Evolutionary conservation across 1,140 invertebrate genomes (phyloP).

Genomic region (Psix sp.): DNA sequence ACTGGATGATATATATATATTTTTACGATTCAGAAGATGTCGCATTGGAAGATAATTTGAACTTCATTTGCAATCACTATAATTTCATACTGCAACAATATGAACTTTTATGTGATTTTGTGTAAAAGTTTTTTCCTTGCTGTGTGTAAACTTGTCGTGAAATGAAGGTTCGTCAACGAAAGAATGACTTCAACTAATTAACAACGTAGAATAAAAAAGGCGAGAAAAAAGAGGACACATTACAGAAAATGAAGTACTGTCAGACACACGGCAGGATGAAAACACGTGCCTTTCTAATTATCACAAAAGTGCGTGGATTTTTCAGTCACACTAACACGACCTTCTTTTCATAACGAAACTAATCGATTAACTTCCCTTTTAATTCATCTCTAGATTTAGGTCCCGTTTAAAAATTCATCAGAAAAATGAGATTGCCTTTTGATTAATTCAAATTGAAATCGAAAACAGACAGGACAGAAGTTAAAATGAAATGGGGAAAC

Average conservation of each 20-base stretch:
- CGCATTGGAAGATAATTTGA: too few relatives aligned
- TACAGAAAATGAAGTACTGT: conserved; percentile 58
- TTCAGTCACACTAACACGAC: neutral
- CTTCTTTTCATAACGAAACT: neutral
- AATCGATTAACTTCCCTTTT: too few relatives aligned
- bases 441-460: conserved; percentile 25
- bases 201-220: conserved; percentile 32
- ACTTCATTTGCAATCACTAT: too few relatives aligned
- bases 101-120: conserved; percentile 20
- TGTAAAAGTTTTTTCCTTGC: conserved; percentile 47
- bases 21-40: too few relatives aligned
- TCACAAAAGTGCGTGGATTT: conserved; percentile 8
- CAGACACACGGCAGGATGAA: conserved; percentile 25
- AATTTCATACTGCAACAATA: too few relatives aligned
- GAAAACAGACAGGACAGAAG: conserved; percentile 26
- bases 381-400: too few relatives aligned
- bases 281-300: conserved; percentile 35
- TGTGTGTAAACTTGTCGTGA: conserved; percentile 57
- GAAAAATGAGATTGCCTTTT: neutral
- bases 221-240: conserved; percentile 34
- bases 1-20: too few relatives aligned
- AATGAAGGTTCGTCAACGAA: conserved; percentile 69
- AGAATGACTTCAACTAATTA: conserved; percentile 73
- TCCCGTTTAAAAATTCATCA: neutral
- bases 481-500: conserved; percentile 43